A percentile compares a stretch with the other conserved stretches of the same genome.
Evolutionary conservation across 2,888 invertebrate genomes (phyloP).

Genomic region (Hypselothyrea guttata): DNA sequence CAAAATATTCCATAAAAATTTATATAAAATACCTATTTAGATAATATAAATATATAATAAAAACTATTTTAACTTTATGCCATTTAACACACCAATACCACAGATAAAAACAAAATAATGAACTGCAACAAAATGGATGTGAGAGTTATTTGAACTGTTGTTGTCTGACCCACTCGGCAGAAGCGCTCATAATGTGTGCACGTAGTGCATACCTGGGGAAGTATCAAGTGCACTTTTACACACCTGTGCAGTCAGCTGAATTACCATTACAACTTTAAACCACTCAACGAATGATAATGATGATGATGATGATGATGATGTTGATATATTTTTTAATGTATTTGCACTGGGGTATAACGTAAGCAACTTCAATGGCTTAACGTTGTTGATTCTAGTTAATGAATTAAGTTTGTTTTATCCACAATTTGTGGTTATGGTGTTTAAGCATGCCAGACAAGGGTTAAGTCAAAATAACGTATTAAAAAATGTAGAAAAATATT

Average conservation of each 20-base stretch:
- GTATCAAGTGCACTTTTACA: constrained; percentile 12
- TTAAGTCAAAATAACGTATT: constrained; percentile 13
- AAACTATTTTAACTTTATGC: background rate
- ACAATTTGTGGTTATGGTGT: constrained; percentile 18
- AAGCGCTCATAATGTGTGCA: background rate
- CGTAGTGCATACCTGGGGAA: constrained; percentile 7
- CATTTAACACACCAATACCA: background rate
- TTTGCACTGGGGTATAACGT: constrained; percentile 42
- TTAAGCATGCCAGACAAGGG: constrained; percentile 53
- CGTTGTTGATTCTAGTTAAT: constrained; percentile 60
- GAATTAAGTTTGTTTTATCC: constrained; percentile 61
- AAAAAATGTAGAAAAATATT: constrained; percentile 6
- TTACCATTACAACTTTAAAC: constrained; percentile 10
- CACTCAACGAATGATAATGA: background rate
- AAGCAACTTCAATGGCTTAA: constrained; percentile 1
- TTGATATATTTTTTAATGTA: constrained; percentile 48
- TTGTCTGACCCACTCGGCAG: constrained; percentile 1
- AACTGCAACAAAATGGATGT: background rate
- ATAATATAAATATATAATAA: too few species aligned
- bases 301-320: background rate
- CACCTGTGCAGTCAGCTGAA: constrained; percentile 28
- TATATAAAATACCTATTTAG: too few species aligned
- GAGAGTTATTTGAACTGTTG: constrained; percentile 1
- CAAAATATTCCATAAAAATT: too few species aligned
- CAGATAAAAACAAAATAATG: too few species aligned